Percentiles rank a stretch among this genome's conserved stretches.
Evolutionary conservation across 2,888 invertebrate species (phyloP).

Genomic region (Caenorhabditis sp.): DNA sequence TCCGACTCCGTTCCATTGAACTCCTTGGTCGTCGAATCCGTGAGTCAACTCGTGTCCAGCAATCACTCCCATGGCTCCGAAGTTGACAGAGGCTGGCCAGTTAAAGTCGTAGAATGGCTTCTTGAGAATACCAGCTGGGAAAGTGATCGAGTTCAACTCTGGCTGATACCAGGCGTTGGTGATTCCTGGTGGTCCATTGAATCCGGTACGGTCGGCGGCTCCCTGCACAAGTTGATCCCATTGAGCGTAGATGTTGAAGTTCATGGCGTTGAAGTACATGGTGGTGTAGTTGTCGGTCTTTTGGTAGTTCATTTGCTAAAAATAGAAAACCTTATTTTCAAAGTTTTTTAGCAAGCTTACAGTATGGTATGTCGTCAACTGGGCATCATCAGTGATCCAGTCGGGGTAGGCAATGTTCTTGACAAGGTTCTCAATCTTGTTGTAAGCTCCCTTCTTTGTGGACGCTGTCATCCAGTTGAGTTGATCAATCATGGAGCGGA

Average conservation of each 20-base stretch:
- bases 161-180: conserved; percentile 78
- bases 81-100: conserved; percentile 84
- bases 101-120: conserved; percentile 79
- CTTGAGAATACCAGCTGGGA: conserved; percentile 80
- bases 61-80: conserved; percentile 97
- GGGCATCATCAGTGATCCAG: conserved; percentile 73
- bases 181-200: conserved; percentile 74
- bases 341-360: not conserved
- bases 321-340: not conserved
- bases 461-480: conserved; percentile 78
- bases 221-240: conserved; percentile 65
- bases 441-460: conserved; percentile 77
- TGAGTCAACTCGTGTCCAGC: conserved; percentile 97
- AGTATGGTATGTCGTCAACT: conserved; percentile 72
- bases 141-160: conserved; percentile 80
- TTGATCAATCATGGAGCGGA: conserved; percentile 80
- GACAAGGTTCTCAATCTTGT: conserved; percentile 78
- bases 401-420: conserved; percentile 80
- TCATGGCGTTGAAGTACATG: conserved; percentile 55
- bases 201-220: conserved; percentile 64
- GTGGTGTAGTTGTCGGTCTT: conserved; percentile 62
- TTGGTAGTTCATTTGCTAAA: conserved; percentile 59
- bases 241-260: conserved; percentile 64
- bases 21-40: conserved; percentile 91
- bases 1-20: conserved; percentile 79